Percentiles rank a stretch among this genome's conserved stretches.
Conservation (phyloP, 1,140 invertebrate genomes). For the Plectrocnemia conspersa region DNA sequence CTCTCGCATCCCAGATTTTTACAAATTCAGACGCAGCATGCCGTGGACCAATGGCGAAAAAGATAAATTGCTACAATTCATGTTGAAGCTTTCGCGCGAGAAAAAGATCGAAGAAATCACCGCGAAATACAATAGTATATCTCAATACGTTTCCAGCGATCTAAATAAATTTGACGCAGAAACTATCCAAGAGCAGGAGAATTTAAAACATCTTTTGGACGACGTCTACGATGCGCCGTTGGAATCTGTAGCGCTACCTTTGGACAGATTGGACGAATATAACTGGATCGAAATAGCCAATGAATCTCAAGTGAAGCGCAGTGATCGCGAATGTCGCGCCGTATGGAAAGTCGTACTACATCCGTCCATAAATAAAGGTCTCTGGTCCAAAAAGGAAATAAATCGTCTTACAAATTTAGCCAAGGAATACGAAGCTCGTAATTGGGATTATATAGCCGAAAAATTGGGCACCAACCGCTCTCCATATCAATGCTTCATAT, state of each 20-base stretch:
- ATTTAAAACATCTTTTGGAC: too few species aligned
- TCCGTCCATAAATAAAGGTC: slow-evolving; percentile 22
- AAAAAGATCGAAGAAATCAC: too few species aligned
- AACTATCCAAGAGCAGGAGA: too few species aligned
- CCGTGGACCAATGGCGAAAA: too few species aligned
- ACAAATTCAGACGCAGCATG: too few species aligned
- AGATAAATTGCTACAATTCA: too few species aligned
- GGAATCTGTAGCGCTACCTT: slow-evolving; percentile 2
- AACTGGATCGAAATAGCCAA: slow-evolving; percentile 19
- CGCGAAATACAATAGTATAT: too few species aligned
- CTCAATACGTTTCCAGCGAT: too few species aligned
- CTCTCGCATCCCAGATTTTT: too few species aligned
- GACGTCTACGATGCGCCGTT: background rate
- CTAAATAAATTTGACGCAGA: too few species aligned
- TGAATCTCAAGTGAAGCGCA: background rate
- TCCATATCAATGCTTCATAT: slow-evolving; percentile 27
- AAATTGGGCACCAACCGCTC: slow-evolving; percentile 12
- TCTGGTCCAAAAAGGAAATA: slow-evolving; percentile 16
- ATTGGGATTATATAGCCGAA: slow-evolving; percentile 24
- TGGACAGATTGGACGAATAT: slow-evolving; percentile 8
- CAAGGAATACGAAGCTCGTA: background rate
- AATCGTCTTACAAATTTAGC: background rate
- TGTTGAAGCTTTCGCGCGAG: too few species aligned
- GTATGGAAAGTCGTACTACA: slow-evolving; percentile 26
- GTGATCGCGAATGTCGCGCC: slow-evolving; percentile 19